phyloP scores from a whole-genome alignment of 2,113 vertebrate genomes.

The Theristicus caerulescens region DNA sequence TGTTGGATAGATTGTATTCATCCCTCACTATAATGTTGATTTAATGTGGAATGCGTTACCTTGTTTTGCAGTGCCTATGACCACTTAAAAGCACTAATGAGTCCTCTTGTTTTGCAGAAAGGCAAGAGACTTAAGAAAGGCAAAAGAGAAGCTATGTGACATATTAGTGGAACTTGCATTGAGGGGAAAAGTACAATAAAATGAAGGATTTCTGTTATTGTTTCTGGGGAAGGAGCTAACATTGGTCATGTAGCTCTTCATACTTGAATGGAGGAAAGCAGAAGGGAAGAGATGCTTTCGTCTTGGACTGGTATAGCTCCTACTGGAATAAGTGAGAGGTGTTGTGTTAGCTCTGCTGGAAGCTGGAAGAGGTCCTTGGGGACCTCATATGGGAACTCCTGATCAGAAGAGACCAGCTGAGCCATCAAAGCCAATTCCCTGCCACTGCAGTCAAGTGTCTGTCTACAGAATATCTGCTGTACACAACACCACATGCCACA shows the following conservation, averaged over 20 bases:
- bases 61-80: not conserved
- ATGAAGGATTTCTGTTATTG: not conserved
- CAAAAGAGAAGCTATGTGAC: not conserved
- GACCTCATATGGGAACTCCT: not conserved
- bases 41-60: not conserved
- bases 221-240: not conserved
- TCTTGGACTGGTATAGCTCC: not conserved
- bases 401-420: not conserved
- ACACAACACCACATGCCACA: fast-evolving
- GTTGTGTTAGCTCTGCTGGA: not conserved
- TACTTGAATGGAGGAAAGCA: not conserved
- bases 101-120: not conserved
- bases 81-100: not conserved
- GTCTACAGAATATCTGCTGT: not conserved
- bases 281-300: not conserved
- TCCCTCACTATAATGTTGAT: not conserved
- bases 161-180: not conserved
- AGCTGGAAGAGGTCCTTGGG: not conserved
- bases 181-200: not conserved
- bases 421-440: not conserved
- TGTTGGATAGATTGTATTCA: constrained; percentile 30
- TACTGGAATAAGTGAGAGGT: not conserved
- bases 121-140: not conserved
- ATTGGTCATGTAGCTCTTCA: not conserved
- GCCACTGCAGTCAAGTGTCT: not conserved